Base-by-base conservation (phyloP, 1,140 invertebrate species). In the Drosophila mauritiana region DNA sequence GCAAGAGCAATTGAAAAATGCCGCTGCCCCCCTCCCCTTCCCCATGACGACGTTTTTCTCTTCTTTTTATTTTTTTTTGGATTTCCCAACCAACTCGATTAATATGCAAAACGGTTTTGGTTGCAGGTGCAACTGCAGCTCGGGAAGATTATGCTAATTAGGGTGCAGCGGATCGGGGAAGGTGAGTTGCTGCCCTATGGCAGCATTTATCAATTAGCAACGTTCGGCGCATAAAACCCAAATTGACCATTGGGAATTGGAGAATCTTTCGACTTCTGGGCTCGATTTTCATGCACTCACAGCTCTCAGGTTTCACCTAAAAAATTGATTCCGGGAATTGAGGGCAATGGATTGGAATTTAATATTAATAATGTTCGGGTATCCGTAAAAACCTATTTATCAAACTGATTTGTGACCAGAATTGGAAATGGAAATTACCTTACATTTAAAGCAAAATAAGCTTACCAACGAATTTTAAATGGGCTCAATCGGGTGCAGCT, bases 1-100 rank as follows among this genome's bases (percentile, higher is more conserved):
- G 84, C 83, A 84, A 84, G 70, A 54, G 84, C 83, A 86, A 86
- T 86, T 88, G 83, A 88, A 88, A 86, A 88, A 86, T 86, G 76
- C 83, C 72, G 63, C 46, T 43, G 36, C 17, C 27, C 7, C 27
- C 27, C 27, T 8, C 27, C 1, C 31, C 31, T 20, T 25, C 17
- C 7, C n/a, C 20, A 0, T 12, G 13, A 3, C 45, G n/a, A 11
- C 34, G 0, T 0, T 31, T 15, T 42, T 17, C 17, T 25, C 40
- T 57, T 40, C 52, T 39, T 22, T 49, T 31, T 22, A 7, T n/a
- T 17, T 17, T 36, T 11, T 27, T 31, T 31, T 31, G 7, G 31
- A 31, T 31, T 10, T 49, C 13, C 31, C 49, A 36, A 36, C 54
- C 75, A 82, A 78, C 74, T 82, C 79, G 72, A 73, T 86, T 86